phyloP scores from a whole-genome alignment of 2,888 invertebrate genomes.

The Eupithecia dodoneata region DNA sequence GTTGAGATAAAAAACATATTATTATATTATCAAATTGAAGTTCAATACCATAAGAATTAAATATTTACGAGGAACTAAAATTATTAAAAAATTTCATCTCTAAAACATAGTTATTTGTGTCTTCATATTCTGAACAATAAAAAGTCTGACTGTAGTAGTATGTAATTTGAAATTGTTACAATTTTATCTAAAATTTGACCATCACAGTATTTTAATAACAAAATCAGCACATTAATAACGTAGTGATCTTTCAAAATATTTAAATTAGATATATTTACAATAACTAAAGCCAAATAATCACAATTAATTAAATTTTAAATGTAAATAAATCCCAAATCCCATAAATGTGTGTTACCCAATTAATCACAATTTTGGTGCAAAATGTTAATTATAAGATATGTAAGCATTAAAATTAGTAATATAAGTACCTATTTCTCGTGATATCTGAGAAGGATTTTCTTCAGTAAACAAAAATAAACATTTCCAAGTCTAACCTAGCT shows the following conservation, averaged over 20 bases:
- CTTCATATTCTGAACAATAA: constrained; percentile 35
- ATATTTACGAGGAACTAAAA: neutral
- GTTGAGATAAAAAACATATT: neutral
- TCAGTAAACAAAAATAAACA: neutral
- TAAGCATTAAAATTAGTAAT: neutral
- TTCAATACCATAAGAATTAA: neutral
- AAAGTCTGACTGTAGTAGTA: constrained; percentile 75
- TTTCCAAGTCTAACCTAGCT: neutral
- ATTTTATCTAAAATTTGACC: constrained; percentile 42
- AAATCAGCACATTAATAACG: constrained; percentile 14
- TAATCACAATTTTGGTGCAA: constrained; percentile 74
- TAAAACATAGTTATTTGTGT: neutral
- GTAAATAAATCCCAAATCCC: constrained; percentile 53
- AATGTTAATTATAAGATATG: neutral
- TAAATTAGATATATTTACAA: constrained; percentile 3
- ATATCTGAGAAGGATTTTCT: neutral
- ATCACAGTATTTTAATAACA: constrained; percentile 60
- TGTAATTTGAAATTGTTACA: constrained; percentile 1
- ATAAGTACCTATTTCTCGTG: neutral
- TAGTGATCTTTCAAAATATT: neutral
- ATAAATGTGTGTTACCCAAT: constrained; percentile 57
- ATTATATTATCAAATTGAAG: neutral
- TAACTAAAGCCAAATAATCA: constrained; percentile 75
- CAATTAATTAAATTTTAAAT: constrained; percentile 60
- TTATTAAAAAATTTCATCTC: neutral